Evolutionary conservation across 2,888 invertebrate species (phyloP).

Genomic region (Drosophila putrida): DNA sequence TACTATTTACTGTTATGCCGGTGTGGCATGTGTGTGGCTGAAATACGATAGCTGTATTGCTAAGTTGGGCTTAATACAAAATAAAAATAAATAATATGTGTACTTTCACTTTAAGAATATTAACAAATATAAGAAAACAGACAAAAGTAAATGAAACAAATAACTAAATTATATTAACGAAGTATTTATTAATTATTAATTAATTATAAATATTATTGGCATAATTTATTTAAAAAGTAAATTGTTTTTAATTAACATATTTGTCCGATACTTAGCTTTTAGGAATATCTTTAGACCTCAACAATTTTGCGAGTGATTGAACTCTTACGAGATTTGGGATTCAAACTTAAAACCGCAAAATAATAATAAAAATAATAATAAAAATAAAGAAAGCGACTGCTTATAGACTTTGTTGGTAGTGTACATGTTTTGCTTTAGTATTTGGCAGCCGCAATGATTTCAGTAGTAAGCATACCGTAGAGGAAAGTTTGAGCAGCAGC

Average conservation of each 20-base stretch:
- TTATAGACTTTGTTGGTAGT: conserved; percentile 13
- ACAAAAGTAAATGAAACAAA: neutral
- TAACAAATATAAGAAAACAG: neutral
- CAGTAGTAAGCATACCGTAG: conserved; percentile 17
- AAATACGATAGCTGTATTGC: neutral
- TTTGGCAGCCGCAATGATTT: conserved; percentile 7
- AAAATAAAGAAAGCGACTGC: conserved; percentile 13
- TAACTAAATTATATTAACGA: no score
- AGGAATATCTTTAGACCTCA: neutral
- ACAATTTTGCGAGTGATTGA: conserved; percentile 28
- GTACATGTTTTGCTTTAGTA: conserved; percentile 15
- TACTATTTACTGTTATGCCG: conserved; percentile 14
- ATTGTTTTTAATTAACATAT: neutral
- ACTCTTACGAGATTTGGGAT: conserved; percentile 16
- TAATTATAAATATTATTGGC: neutral
- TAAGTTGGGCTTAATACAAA: neutral
- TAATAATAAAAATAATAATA: conserved; percentile 1
- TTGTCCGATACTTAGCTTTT: neutral
- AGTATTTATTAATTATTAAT: no score
- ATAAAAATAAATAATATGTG: neutral
- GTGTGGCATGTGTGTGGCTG: neutral
- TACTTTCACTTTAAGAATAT: no score
- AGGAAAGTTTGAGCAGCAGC: conserved; percentile 19
- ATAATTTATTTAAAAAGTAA: neutral
- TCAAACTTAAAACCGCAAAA: conserved; percentile 12